These are phyloP conservation scores for Hippocampus abdominalis DNA, from an alignment of 2,113 vertebrate species.

Conservation along the genomic window DNA sequence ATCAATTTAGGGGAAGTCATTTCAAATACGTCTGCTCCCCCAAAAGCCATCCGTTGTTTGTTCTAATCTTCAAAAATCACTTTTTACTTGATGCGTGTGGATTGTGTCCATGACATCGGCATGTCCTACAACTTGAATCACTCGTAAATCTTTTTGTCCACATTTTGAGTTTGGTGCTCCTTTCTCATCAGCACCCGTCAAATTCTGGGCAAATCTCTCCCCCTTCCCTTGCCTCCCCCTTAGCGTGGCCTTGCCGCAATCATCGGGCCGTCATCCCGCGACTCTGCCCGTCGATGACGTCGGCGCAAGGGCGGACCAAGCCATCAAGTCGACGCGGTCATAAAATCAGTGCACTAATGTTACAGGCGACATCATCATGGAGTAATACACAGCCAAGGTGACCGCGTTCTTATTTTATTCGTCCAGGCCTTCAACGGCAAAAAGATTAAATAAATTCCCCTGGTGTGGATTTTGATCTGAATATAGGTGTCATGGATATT, in stretches of 20 bases:
- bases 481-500: no score
- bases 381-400: slow-evolving; percentile 58
- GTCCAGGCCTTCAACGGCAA: not conserved
- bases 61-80: slow-evolving; percentile 53
- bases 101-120: slow-evolving; percentile 3
- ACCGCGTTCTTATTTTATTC: slow-evolving; percentile 35
- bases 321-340: slow-evolving; percentile 24
- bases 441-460: not conserved
- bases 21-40: slow-evolving; percentile 37
- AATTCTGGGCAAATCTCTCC: not conserved
- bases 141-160: slow-evolving; percentile 3
- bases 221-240: not conserved
- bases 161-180: slow-evolving; percentile 10
- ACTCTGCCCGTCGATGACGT: slow-evolving; percentile 16
- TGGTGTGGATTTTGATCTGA: not conserved
- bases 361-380: slow-evolving; percentile 13
- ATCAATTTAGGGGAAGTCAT: slow-evolving; percentile 27
- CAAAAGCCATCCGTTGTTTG: slow-evolving; percentile 53
- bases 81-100: slow-evolving; percentile 14
- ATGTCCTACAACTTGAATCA: slow-evolving; percentile 1
- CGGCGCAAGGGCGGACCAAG: slow-evolving; percentile 10
- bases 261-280: not conserved
- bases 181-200: slow-evolving; percentile 2
- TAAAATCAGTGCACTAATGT: slow-evolving; percentile 42
- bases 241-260: not conserved